Percentiles rank a stretch among this genome's conserved stretches.
Conservation (phyloP, 2,797 vertebrate genomes). For the Antrozous pallidus region DNA sequence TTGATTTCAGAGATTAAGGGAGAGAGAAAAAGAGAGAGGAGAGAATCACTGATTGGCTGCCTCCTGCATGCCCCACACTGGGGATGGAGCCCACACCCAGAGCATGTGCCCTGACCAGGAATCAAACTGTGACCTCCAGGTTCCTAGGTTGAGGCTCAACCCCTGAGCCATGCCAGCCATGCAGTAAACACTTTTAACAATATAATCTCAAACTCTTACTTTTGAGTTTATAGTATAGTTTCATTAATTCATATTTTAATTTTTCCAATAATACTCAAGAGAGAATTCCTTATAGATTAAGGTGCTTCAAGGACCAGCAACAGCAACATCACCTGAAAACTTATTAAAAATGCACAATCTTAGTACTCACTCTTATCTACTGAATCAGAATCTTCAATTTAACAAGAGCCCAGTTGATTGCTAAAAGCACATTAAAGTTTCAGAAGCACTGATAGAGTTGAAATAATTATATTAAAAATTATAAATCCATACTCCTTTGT, state of each 20-base stretch:
- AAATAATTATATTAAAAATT: neutral
- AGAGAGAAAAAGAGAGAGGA: no score
- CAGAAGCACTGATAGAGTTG: neutral
- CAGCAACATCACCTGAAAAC: neutral
- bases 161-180: no score
- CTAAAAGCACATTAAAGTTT: neutral
- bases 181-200: neutral
- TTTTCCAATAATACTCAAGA: neutral
- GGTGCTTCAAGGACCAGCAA: neutral
- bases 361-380: neutral
- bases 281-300: neutral
- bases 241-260: neutral
- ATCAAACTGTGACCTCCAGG: no score
- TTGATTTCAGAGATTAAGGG: no score
- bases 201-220: neutral
- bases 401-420: neutral
- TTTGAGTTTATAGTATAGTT: neutral
- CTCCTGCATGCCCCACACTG: no score
- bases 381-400: neutral
- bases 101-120: no score
- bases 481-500: neutral
- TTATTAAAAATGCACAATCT: slow-evolving; percentile 20
- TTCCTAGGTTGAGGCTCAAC: no score
- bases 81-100: no score
- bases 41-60: no score